Conservation (phyloP, 2,113 vertebrate species). For the Piprites chloris region DNA sequence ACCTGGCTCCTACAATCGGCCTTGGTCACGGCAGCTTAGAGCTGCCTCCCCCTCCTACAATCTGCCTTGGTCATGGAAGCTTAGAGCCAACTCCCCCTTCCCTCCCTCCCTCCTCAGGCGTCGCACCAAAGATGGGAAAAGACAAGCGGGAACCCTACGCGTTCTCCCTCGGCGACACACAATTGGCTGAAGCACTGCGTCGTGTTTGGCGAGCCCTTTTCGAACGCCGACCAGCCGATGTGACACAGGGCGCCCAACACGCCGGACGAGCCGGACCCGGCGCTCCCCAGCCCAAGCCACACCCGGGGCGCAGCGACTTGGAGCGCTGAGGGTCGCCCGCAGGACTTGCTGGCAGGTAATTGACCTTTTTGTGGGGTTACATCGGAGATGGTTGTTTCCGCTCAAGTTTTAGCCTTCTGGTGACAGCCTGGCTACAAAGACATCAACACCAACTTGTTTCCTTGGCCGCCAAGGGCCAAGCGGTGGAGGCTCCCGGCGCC, state of each 20-base stretch:
- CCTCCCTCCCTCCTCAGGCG: background rate
- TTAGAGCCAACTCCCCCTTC: background rate
- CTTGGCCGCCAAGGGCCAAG: fast-evolving
- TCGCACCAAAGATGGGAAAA: background rate
- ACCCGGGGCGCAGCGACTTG: fast-evolving
- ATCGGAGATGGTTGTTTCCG: too few species aligned
- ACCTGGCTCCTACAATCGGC: background rate
- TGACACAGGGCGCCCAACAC: fast-evolving
- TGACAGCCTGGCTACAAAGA: background rate
- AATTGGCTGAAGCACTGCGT: background rate
- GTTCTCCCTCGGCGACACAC: background rate
- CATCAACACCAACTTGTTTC: fast-evolving
- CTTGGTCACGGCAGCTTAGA: background rate
- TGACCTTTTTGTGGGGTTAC: fast-evolving
- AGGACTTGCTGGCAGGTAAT: background rate
- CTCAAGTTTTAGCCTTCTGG: fast-evolving
- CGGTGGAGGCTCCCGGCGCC: background rate
- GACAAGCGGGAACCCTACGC: background rate
- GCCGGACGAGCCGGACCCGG: background rate
- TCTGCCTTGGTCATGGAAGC: background rate
- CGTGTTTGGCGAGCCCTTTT: background rate
- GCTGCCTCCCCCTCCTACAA: background rate
- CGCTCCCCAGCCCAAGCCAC: background rate
- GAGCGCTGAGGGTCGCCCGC: background rate
- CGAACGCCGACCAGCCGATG: background rate